Conservation (phyloP, 2,113 vertebrate species). For the Romanogobio albipinnatus region DNA sequence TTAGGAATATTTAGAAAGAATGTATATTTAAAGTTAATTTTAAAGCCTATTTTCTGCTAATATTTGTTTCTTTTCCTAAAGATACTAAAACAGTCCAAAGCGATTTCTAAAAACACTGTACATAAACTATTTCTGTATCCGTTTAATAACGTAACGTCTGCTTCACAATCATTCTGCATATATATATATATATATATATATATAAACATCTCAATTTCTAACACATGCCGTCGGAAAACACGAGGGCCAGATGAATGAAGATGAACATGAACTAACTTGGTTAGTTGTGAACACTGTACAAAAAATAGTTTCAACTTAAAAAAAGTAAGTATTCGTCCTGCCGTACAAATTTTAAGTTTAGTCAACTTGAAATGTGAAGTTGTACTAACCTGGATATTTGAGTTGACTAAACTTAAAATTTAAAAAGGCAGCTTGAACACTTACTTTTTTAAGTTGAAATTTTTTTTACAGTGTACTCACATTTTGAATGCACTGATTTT, state of each 20-base stretch:
- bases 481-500: constrained; percentile 4
- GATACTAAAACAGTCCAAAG: constrained; percentile 29
- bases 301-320: too few species aligned
- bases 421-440: too few species aligned
- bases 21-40: constrained; percentile 46
- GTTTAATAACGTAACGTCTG: constrained; percentile 27
- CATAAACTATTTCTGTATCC: constrained; percentile 25
- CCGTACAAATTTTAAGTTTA: too few species aligned
- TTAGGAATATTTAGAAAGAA: constrained; percentile 36
- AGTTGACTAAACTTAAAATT: too few species aligned
- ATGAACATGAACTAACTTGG: neutral
- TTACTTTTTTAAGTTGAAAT: too few species aligned
- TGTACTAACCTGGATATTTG: too few species aligned
- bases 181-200: neutral
- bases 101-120: constrained; percentile 39
- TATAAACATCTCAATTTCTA: neutral
- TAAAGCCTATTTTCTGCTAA: constrained; percentile 48
- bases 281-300: neutral
- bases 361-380: too few species aligned
- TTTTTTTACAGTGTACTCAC: neutral
- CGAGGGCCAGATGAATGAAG: neutral
- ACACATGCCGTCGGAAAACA: neutral
- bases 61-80: constrained; percentile 44
- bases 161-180: neutral
- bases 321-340: too few species aligned